Conservation (phyloP, 2,113 vertebrate genomes). For the Nothobranchius kuhntae region DNA sequence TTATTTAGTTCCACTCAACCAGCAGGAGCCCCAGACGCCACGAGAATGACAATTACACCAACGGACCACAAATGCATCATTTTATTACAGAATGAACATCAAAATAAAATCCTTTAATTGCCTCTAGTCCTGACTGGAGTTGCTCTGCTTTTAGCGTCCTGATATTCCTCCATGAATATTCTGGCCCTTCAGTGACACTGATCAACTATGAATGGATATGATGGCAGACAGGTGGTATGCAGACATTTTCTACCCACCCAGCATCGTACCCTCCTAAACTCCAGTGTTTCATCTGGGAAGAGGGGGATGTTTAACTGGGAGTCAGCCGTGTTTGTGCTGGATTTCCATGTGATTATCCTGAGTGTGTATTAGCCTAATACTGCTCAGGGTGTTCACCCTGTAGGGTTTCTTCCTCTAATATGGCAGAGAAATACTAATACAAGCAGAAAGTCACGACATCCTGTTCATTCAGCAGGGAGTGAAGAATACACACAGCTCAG, state of each 20-base stretch:
- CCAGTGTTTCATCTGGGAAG: not conserved
- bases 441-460: slow-evolving; percentile 7
- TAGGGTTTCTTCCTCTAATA: not conserved
- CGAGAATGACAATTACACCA: slow-evolving; percentile 17
- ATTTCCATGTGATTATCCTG: slow-evolving; percentile 13
- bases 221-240: not conserved
- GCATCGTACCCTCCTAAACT: not conserved
- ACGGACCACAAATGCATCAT: not conserved
- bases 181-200: not conserved
- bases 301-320: not conserved
- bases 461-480: too few relatives aligned
- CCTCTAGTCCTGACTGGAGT: too few relatives aligned
- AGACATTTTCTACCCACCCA: not conserved
- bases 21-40: slow-evolving; percentile 10
- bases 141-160: too few relatives aligned
- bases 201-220: not conserved
- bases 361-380: slow-evolving; percentile 16
- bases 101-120: not conserved
- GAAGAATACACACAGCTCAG: too few relatives aligned
- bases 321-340: slow-evolving; percentile 2
- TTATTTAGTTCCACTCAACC: slow-evolving; percentile 15
- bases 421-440: not conserved
- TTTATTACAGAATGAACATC: not conserved
- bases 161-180: too few relatives aligned
- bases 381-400: slow-evolving; percentile 18